Percentiles rank a stretch among this genome's conserved stretches.
Conservation (phyloP, 2,888 invertebrate species). For the Dimorphilus gyrociliatus region DNA sequence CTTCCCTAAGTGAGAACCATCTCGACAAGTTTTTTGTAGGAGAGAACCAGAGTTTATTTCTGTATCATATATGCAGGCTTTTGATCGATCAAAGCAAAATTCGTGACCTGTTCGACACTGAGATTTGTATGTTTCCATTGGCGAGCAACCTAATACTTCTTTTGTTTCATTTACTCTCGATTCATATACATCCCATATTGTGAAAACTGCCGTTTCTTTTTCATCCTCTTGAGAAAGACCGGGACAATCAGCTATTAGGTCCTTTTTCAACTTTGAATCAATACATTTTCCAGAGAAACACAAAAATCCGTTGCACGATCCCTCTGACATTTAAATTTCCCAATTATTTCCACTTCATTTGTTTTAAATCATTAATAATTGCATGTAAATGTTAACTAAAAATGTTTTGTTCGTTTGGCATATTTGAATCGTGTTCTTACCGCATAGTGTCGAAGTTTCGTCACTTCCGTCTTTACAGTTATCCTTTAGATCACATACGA, state of each 20-base stretch:
- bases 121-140: too few relatives aligned
- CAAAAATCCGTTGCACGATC: slow-evolving; percentile 8
- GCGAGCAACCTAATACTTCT: too few relatives aligned
- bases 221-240: slow-evolving; percentile 11
- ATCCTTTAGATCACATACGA: slow-evolving; percentile 17
- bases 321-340: too few relatives aligned
- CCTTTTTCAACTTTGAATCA: slow-evolving; percentile 5
- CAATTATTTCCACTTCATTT: too few relatives aligned
- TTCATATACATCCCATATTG: slow-evolving; percentile 1
- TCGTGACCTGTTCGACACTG: slow-evolving; percentile 4
- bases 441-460: too few relatives aligned
- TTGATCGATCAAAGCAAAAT: slow-evolving; percentile 4
- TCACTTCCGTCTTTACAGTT: slow-evolving; percentile 13
- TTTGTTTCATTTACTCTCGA: slow-evolving; percentile 1
- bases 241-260: slow-evolving; percentile 10
- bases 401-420: too few relatives aligned
- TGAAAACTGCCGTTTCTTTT: slow-evolving; percentile 1
- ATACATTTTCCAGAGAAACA: slow-evolving; percentile 11
- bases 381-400: too few relatives aligned
- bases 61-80: slow-evolving; percentile 6
- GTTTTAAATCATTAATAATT: too few relatives aligned
- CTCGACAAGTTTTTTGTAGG: slow-evolving; percentile 6
- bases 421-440: too few relatives aligned
- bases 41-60: slow-evolving; percentile 1
- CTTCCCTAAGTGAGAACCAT: slow-evolving; percentile 7